These are phyloP conservation scores for Cotesia chilonis DNA, from an alignment of 1,140 invertebrate species.

Conservation along the genomic window DNA sequence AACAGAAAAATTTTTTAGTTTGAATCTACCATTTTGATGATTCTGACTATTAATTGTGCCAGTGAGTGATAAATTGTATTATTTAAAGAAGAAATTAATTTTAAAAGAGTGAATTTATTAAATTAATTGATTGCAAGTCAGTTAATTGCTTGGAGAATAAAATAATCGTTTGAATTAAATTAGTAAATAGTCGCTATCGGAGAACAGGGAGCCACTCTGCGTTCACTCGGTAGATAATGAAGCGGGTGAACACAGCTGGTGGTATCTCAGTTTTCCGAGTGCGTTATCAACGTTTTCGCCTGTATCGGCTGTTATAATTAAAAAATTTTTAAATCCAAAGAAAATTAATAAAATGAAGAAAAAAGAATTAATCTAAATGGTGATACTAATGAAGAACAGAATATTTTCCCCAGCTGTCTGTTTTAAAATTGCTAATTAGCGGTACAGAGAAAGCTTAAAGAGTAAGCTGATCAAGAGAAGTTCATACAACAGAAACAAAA, in stretches of 20 bases:
- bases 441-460: too few relatives aligned
- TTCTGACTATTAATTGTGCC: too few relatives aligned
- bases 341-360: not conserved
- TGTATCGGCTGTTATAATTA: constrained; percentile 34
- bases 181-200: constrained; percentile 50
- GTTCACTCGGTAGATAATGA: constrained; percentile 82
- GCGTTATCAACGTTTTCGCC: constrained; percentile 42
- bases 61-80: too few relatives aligned
- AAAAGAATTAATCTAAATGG: not conserved
- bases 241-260: constrained; percentile 97
- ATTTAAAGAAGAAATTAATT: too few relatives aligned
- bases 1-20: too few relatives aligned
- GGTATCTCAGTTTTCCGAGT: constrained; percentile 88
- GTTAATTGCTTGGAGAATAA: not conserved
- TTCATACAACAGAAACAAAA: constrained; percentile 25
- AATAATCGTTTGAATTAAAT: not conserved
- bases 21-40: too few relatives aligned
- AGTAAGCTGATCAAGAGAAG: not conserved
- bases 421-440: too few relatives aligned
- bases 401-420: too few relatives aligned
- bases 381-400: not conserved
- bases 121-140: too few relatives aligned
- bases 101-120: too few relatives aligned
- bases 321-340: not conserved
- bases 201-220: constrained; percentile 91